Base-by-base conservation (phyloP, 1,140 invertebrate genomes). In the Parapsyche elsis region DNA sequence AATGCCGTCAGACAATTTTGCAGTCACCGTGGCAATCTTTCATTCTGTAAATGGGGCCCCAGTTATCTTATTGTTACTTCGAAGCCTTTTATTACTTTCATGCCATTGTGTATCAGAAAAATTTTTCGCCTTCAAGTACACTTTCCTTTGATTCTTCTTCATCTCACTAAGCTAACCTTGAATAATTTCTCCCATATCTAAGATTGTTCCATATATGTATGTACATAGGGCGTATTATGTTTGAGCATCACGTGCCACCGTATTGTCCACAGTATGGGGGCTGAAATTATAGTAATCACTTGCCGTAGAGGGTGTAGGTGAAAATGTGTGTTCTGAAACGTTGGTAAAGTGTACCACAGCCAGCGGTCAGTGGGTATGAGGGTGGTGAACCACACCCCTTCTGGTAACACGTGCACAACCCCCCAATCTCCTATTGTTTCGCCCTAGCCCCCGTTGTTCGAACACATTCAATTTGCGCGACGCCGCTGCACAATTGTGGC, bases 291-390 rank as follows among this genome's bases (percentile, higher is more conserved):
- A 1, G 30, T 38, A 38, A 38, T 38, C 30, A 38, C 30, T 38
- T 38, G 30, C 7, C 30, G 30, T 38, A 38, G 30, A 38, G 30
- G 30, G 57, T 61, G 16, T 21, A 16, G 14, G 57, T 61, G 16
- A 61, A 61, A 61, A 21, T 61, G 49, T 19, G 57, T 61, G n/a
- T 1, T 38, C 30, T 38, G 30, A 38, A 61, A 2, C 16, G 57
- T 61, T 19, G 7, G n/a, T 9, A 19, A 19, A 61, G 14, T 19
- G 16, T 19, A 61, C 57, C 57, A 21, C 57, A 30, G 23, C 21
- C 24, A 21, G 30, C 44, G 71, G 45, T 73, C 44, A 12, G 14
- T 38, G 71, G 45, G 46, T 73, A 73, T 73, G 71, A 49, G 21
- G 9, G 71, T 38, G 71, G 71, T 38, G 5, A 73, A 73, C 71